phyloP scores from a whole-genome alignment of 2,888 invertebrate genomes.

The Penaeus monodon region DNA sequence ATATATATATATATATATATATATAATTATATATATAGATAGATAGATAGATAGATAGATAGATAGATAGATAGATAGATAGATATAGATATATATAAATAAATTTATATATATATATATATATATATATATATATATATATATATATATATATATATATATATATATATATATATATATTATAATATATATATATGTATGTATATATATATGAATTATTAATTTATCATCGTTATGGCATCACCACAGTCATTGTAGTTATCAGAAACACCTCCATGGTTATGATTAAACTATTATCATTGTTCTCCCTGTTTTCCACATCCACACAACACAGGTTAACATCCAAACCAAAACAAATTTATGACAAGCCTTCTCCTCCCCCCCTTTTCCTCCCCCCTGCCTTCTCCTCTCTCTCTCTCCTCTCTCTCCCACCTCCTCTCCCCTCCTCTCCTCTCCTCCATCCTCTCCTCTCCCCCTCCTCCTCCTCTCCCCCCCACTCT shows the following conservation, averaged over 20 bases:
- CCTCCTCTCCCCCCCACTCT: too few relatives aligned
- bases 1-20: slow-evolving; percentile 29
- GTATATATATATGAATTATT: background rate
- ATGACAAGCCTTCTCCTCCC: background rate
- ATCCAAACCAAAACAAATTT: too few relatives aligned
- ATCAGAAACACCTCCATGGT: too few relatives aligned
- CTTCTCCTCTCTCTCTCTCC: background rate
- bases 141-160: slow-evolving; percentile 16
- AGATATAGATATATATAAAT: background rate
- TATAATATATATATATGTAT: background rate
- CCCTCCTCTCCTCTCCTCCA: too few relatives aligned
- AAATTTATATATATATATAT: slow-evolving; percentile 3
- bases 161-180: background rate
- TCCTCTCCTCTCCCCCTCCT: too few relatives aligned
- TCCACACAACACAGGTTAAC: too few relatives aligned
- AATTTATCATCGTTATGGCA: too few relatives aligned
- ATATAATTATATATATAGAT: slow-evolving; percentile 26
- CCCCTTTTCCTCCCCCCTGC: background rate
- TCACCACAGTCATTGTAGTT: too few relatives aligned
- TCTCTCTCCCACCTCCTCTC: slow-evolving; percentile 6
- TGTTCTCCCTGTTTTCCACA: too few relatives aligned
- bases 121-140: slow-evolving; percentile 15
- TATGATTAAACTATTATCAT: background rate
- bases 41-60: slow-evolving; percentile 1
- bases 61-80: slow-evolving; percentile 21